Conservation (phyloP, 2,888 invertebrate genomes). For the Coleophora flavipennella region DNA sequence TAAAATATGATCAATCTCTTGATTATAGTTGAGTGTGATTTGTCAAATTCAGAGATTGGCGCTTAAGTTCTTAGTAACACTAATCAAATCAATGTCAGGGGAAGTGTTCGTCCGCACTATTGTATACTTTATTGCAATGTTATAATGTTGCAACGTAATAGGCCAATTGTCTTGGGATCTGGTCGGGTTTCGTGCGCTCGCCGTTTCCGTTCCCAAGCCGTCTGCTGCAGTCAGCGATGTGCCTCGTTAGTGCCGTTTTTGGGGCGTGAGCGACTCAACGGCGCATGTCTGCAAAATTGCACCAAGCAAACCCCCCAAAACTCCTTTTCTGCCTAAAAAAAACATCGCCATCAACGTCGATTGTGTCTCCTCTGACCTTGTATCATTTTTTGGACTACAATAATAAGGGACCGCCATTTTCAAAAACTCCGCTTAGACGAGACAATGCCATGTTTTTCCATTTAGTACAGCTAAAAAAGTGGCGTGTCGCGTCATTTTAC, state of each 20-base stretch:
- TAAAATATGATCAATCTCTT: too few relatives aligned
- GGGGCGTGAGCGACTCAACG: conserved; percentile 63
- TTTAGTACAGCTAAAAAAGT: conserved; percentile 58
- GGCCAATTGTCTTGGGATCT: conserved; percentile 30
- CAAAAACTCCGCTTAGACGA: conserved; percentile 28
- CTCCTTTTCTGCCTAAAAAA: conserved; percentile 11
- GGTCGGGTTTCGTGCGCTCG: conserved; percentile 30
- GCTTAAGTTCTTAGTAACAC: too few relatives aligned
- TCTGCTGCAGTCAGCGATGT: conserved; percentile 27
- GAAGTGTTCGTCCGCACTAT: too few relatives aligned
- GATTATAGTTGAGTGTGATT: too few relatives aligned
- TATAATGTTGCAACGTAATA: conserved; percentile 4
- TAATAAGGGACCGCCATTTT: conserved; percentile 18
- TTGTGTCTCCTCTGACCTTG: conserved; percentile 38
- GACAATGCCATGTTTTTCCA: conserved; percentile 51
- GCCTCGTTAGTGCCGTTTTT: conserved; percentile 61
- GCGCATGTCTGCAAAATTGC: conserved; percentile 65
- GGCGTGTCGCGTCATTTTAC: conserved; percentile 55
- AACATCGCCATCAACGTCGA: conserved; percentile 19
- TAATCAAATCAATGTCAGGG: too few relatives aligned
- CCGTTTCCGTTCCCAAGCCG: conserved; percentile 57
- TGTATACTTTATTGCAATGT: too few relatives aligned
- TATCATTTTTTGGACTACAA: conserved; percentile 37
- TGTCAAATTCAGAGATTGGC: too few relatives aligned
- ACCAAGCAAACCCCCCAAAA: conserved; percentile 29